Evolutionary conservation across 2,113 vertebrate species (phyloP).

Genomic region (Epinephelus lanceolatus): DNA sequence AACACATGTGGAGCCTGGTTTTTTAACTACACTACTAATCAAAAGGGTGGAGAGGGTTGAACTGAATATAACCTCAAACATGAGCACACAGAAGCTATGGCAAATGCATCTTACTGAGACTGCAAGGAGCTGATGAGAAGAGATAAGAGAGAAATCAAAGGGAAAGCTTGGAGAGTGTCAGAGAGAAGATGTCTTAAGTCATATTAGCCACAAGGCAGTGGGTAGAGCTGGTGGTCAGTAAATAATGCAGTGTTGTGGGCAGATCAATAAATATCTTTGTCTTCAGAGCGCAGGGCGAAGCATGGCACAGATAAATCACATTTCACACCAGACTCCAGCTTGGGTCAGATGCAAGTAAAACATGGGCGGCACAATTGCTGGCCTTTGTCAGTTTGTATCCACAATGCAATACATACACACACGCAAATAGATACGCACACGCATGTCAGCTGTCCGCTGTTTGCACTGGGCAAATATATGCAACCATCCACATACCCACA

Average conservation of each 20-base stretch:
- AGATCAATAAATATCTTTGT: slow-evolving; percentile 82
- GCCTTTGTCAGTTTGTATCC: slow-evolving; percentile 64
- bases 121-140: not conserved
- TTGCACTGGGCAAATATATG: slow-evolving; percentile 77
- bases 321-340: slow-evolving; percentile 80
- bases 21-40: slow-evolving; percentile 57
- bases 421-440: slow-evolving; percentile 65
- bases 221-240: slow-evolving; percentile 58
- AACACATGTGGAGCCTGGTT: slow-evolving; percentile 41
- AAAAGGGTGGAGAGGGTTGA: slow-evolving; percentile 38
- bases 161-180: not conserved
- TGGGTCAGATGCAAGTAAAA: slow-evolving; percentile 65
- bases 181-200: slow-evolving; percentile 16
- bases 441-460: slow-evolving; percentile 50
- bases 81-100: slow-evolving; percentile 14
- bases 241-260: slow-evolving; percentile 72
- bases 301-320: slow-evolving; percentile 73
- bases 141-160: slow-evolving; percentile 12
- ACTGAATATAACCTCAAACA: slow-evolving; percentile 39
- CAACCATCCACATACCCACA: slow-evolving; percentile 70
- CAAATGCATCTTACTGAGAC: slow-evolving; percentile 5
- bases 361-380: slow-evolving; percentile 72
- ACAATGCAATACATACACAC: slow-evolving; percentile 55
- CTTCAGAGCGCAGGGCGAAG: slow-evolving; percentile 56
- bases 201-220: slow-evolving; percentile 51